A percentile compares a stretch with the other conserved stretches of the same genome.
These are phyloP conservation scores for Otis tarda DNA, from an alignment of 2,113 vertebrate species.

Conservation along the genomic window DNA sequence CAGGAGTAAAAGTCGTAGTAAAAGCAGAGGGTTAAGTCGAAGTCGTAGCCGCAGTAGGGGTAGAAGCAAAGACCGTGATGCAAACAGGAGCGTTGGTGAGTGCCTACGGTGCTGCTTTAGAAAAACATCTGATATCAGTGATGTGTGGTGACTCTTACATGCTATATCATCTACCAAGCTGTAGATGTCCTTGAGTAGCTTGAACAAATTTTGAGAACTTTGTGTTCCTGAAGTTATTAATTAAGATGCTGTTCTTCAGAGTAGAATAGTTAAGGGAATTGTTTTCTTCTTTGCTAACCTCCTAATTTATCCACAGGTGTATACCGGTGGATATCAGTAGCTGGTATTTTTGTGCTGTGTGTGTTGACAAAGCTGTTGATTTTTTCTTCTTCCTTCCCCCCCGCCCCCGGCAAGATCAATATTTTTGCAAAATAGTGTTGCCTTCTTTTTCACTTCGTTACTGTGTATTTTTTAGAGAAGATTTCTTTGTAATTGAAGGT, in stretches of 20 bases:
- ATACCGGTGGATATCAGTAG: neutral
- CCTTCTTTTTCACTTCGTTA: neutral
- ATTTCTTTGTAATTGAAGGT: neutral
- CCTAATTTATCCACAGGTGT: constrained; percentile 40
- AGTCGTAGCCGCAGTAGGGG: constrained; percentile 83
- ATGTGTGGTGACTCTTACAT: fast-evolving
- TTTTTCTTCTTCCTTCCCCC: neutral
- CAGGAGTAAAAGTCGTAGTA: constrained; percentile 87
- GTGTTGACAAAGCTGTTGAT: neutral
- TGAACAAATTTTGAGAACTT: neutral
- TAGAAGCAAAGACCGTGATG: constrained; percentile 80
- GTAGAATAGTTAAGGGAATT: constrained; percentile 1
- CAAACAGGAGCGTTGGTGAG: constrained; percentile 72
- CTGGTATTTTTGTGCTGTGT: neutral
- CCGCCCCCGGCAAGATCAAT: too few relatives aligned
- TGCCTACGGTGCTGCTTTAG: neutral
- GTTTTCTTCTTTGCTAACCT: neutral
- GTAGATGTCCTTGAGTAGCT: neutral
- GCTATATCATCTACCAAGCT: neutral
- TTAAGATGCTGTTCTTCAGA: neutral
- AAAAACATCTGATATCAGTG: fast-evolving
- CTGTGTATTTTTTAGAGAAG: neutral
- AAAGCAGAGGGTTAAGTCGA: constrained; percentile 80
- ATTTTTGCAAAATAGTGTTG: neutral
- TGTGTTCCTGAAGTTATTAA: neutral